Base-by-base conservation (phyloP, 2,113 vertebrate species). In the Amphiprion percula region DNA sequence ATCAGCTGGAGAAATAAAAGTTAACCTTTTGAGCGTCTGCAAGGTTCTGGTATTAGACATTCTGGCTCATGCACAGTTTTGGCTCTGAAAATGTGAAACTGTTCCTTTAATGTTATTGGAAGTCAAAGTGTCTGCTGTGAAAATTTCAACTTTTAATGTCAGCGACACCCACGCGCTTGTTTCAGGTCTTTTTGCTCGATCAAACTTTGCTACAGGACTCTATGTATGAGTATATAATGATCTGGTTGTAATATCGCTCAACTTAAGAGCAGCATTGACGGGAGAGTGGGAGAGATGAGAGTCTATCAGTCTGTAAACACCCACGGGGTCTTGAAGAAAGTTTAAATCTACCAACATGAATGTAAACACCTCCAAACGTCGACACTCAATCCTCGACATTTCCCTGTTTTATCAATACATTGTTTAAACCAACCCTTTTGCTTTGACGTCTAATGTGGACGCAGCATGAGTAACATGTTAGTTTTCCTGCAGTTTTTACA, bases 11-110 rank as follows among this genome's bases (percentile, higher is more conserved):
- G 33, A 81, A 62, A 80, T 82, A 49, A 80, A 89, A 82, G 50
- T 73, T 67, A 56, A 39, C 37, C 44, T 64, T 87, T 59, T 58
- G 19, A 78, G 74, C 50, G 56, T 81, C 67, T 90, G 71, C 65
- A 37, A 2, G 8, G 33, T 37, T 7, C 33, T 9, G 6, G 8
- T 37, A 9, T 37, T 37, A 37, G 8, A 7, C 33, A 9, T 37
- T 8, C 1, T 37, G 33, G 33, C 33, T 37, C 33, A 9, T 37
- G 8, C 33, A 37, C 33, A 37, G 33, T 37, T 8, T 37, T 10
- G 33, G 9, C 33, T 33, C 33, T 7, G 9, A 9, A 37, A 37
- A 37, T 9, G 33, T 37, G 33, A 37, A 37, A 37, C 33, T 10
- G 33, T 7, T 37, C 11, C 41, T 15, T 44, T 44, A 44, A 21